Base-by-base conservation (phyloP, 1,140 invertebrate genomes). In the Plectrocnemia conspersa region DNA sequence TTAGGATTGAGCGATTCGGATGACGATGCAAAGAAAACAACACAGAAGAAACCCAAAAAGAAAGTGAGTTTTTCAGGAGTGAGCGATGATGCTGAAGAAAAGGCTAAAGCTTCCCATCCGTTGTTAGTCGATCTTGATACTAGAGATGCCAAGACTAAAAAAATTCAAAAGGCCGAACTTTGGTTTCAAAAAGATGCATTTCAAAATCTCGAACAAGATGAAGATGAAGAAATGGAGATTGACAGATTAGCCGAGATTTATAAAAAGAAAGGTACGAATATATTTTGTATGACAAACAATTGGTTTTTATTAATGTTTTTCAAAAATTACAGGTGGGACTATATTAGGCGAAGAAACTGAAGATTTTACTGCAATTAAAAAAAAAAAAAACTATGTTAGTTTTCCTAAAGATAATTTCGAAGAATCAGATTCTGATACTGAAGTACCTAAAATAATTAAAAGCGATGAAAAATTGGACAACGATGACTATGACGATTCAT, bases 151-250 rank as follows among this genome's bases (percentile, higher is more conserved):
- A 79, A 84, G 36, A 79, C 82, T 0, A 87, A 83, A 64, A 77
- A 81, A 29, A 73, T 83, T 33, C 80, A 85, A 52, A 91, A 89
- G 70, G 88, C 89, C 0, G 79, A 91, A 58, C 69, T 89, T 9
- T 97, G 92, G 91, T 96, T 95, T 69, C 84, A 91, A 63, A 91
- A 91, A 74, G 89, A 93, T 63, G 79, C 82, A 45, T 94, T 97
- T 66, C 88, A 91, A 66, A 81, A 87, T 63, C 69, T 93, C 25
- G 83, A 88, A 59, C 75, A 82, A 56, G 88, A 93, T 44, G 83
- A 83, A 36, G 88, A 91, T 68, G 91, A 93, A 70, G 90, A 91
- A 65, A 80, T 84, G 22, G 93, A 96, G 72, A 76, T 96, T 50
- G 86, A 93, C 65, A 82, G 82, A 67, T 79, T 93, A 69, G 80